These are phyloP conservation scores for Euura lappo DNA, from an alignment of 1,140 invertebrate genomes.

Conservation along the genomic window DNA sequence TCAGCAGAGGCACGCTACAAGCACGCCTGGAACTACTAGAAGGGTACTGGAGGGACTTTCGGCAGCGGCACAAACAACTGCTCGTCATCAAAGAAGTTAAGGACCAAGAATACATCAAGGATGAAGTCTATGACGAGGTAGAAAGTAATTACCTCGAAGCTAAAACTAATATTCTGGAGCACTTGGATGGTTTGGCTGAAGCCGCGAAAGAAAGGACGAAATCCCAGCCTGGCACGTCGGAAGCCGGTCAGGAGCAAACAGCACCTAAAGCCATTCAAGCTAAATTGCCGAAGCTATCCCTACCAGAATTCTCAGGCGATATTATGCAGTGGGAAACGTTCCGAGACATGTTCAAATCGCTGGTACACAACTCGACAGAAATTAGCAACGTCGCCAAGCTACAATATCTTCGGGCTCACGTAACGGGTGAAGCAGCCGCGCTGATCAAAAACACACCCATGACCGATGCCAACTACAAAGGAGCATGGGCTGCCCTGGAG, in stretches of 20 bases:
- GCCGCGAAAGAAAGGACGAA: neutral
- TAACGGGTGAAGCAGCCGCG: constrained; percentile 24
- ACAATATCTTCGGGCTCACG: constrained; percentile 21
- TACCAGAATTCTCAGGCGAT: constrained; percentile 28
- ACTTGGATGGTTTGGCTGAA: too few species aligned
- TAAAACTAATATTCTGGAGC: neutral
- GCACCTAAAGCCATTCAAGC: neutral
- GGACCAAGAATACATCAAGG: neutral
- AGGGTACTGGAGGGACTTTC: too few species aligned
- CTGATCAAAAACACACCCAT: constrained; percentile 28
- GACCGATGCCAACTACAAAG: constrained; percentile 26
- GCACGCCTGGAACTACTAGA: too few species aligned
- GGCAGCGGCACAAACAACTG: too few species aligned
- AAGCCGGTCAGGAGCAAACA: too few species aligned
- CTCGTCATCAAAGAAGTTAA: neutral
- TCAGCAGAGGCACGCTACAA: too few species aligned
- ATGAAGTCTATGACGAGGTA: neutral
- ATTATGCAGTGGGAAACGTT: constrained; percentile 28
- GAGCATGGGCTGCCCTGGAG: constrained; percentile 29
- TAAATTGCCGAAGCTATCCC: constrained; percentile 24
- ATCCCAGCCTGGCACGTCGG: too few species aligned
- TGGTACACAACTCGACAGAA: constrained; percentile 20
- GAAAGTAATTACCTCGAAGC: neutral
- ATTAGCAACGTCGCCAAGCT: constrained; percentile 24
- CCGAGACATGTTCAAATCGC: constrained; percentile 27